phyloP scores from a whole-genome alignment of 2,113 vertebrate species.

The Gymnocephalus cernua region DNA sequence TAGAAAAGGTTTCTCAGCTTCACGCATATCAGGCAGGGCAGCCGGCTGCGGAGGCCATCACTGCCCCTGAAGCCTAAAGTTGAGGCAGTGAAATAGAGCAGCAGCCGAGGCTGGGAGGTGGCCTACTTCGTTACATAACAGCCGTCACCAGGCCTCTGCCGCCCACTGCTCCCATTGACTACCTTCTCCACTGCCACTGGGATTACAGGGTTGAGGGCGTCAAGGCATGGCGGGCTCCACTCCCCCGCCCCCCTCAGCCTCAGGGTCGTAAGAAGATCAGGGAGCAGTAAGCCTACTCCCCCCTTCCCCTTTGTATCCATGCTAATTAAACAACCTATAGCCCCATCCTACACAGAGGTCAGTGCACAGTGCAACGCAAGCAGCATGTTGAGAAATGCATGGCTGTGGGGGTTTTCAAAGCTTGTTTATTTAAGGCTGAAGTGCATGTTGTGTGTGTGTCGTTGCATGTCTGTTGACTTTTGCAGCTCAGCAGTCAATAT shows the following conservation, averaged over 20 bases:
- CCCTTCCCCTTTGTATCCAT: constrained; percentile 18
- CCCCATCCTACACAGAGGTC: constrained; percentile 56
- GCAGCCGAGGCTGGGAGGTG: constrained; percentile 61
- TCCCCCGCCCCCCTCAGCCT: constrained; percentile 29
- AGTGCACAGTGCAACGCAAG: constrained; percentile 56
- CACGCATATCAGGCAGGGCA: constrained; percentile 25
- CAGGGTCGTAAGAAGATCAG: constrained; percentile 73
- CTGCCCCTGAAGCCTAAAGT: constrained; percentile 63
- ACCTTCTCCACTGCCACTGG: constrained; percentile 53
- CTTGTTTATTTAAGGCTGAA: constrained; percentile 35
- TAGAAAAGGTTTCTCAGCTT: constrained; percentile 28
- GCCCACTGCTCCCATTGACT: constrained; percentile 64
- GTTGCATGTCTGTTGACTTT: constrained; percentile 54
- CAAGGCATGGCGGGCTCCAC: constrained; percentile 37
- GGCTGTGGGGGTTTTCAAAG: constrained; percentile 20
- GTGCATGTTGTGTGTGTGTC: constrained; percentile 22
- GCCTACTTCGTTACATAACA: constrained; percentile 83
- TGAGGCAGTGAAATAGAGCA: constrained; percentile 68
- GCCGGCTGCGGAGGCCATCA: constrained; percentile 20
- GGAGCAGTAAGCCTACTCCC: constrained; percentile 44
- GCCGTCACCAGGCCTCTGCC: constrained; percentile 30
- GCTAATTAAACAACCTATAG: constrained; percentile 74
- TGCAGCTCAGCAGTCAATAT: constrained; percentile 65
- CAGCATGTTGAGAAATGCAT: constrained; percentile 47
- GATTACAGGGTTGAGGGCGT: constrained; percentile 59